A percentile compares a stretch with the other conserved stretches of the same genome.
Conservation (phyloP, 1,140 invertebrate species). For the Megalonaias nervosa region DNA sequence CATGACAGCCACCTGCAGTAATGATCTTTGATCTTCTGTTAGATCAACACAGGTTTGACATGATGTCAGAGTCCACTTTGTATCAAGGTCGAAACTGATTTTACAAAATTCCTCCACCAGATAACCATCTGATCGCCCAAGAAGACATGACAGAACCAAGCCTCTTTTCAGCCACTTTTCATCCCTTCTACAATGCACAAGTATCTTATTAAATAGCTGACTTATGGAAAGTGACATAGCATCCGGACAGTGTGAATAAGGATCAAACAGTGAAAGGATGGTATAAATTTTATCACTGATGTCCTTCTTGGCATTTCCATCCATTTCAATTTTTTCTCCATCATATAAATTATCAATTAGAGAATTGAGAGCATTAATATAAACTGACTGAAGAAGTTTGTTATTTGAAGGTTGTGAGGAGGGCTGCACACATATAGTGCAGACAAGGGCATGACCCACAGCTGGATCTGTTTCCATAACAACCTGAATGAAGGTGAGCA, state of each 20-base stretch:
- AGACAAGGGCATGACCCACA: conserved; percentile 52
- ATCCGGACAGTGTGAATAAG: conserved; percentile 27
- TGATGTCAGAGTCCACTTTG: conserved; percentile 25
- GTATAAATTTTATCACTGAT: conserved; percentile 39
- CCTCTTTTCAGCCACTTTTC: conserved; percentile 31
- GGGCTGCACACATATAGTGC: conserved; percentile 22
- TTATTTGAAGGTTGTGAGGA: conserved; percentile 34
- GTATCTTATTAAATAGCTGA: conserved; percentile 51
- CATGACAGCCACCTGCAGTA: conserved; percentile 39
- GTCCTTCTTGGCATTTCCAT: conserved; percentile 17
- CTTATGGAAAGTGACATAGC: conserved; percentile 52
- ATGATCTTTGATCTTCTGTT: conserved; percentile 44
- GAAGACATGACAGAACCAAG: conserved; percentile 45
- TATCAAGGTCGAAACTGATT: conserved; percentile 50
- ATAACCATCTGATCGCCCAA: conserved; percentile 47
- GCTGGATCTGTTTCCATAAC: conserved; percentile 43
- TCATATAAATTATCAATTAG: conserved; percentile 46
- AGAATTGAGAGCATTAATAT: conserved; percentile 50
- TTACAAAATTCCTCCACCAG: conserved; percentile 59
- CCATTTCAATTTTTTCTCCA: background rate
- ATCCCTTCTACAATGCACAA: conserved; percentile 36
- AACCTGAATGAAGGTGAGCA: conserved; percentile 48
- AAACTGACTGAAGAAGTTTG: conserved; percentile 45
- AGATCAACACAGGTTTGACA: conserved; percentile 35
- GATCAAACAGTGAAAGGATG: conserved; percentile 54